phyloP scores from a whole-genome alignment of 2,797 vertebrate species.

The Karalla daura region DNA sequence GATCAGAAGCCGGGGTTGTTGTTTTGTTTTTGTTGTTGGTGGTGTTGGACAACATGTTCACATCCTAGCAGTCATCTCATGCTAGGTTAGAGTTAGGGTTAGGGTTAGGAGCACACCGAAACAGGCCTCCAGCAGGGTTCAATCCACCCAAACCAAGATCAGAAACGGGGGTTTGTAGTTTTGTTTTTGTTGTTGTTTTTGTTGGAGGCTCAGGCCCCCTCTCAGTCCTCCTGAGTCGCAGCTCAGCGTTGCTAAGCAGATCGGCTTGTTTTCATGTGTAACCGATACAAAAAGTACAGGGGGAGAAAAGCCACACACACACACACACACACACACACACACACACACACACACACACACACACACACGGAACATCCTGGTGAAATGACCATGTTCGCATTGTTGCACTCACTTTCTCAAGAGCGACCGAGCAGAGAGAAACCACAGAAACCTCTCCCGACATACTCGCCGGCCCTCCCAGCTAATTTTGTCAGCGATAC shows the following conservation, averaged over 20 bases:
- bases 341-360: constrained; percentile 14
- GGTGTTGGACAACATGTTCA: no score
- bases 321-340: background rate
- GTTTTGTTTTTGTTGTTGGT: no score
- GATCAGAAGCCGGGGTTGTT: no score
- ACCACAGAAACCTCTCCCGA: constrained; percentile 55
- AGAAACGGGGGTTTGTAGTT: constrained; percentile 23
- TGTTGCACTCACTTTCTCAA: constrained; percentile 33
- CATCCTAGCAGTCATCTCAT: no score
- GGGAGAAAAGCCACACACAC: constrained; percentile 18
- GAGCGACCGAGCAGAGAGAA: constrained; percentile 38
- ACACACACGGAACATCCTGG: constrained; percentile 6
- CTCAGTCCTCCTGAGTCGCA: constrained; percentile 53
- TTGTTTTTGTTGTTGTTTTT: constrained; percentile 41
- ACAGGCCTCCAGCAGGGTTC: constrained; percentile 64
- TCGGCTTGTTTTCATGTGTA: constrained; percentile 62
- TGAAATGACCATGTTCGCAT: constrained; percentile 38
- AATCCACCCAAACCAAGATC: constrained; percentile 48
- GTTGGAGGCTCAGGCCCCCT: constrained; percentile 58
- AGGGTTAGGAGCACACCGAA: no score
- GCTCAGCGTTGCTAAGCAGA: constrained; percentile 68
- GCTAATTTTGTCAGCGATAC: constrained; percentile 52
- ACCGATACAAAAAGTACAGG: constrained; percentile 49
- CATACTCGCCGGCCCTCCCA: constrained; percentile 38
- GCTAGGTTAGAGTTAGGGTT: no score